phyloP scores from a whole-genome alignment of 2,888 invertebrate genomes.

The Parnassius orleans region DNA sequence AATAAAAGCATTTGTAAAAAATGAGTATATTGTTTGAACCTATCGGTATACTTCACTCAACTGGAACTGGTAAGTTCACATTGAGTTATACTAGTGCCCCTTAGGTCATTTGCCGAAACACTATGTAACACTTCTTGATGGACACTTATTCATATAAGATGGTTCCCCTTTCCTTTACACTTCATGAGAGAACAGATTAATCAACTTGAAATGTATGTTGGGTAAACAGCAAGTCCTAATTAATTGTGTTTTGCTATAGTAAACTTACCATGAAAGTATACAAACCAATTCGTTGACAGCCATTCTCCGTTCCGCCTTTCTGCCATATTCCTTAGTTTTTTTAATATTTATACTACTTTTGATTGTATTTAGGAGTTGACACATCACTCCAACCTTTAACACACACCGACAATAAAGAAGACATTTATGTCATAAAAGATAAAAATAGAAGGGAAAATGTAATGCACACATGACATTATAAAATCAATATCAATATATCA shows the following conservation, averaged over 20 bases:
- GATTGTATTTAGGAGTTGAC: constrained; percentile 42
- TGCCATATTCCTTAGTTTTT: constrained; percentile 9
- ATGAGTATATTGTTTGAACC: too few species aligned
- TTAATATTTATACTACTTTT: constrained; percentile 42
- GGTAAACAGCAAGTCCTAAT: too few species aligned
- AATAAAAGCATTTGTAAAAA: too few species aligned
- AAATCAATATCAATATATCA: constrained; percentile 6
- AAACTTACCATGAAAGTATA: constrained; percentile 22
- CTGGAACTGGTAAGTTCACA: too few species aligned
- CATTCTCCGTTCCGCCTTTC: constrained; percentile 8
- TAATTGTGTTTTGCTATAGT: neutral
- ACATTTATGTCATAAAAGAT: constrained; percentile 39
- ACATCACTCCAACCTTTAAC: constrained; percentile 66
- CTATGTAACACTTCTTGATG: too few species aligned
- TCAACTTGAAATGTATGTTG: too few species aligned
- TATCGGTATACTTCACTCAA: too few species aligned
- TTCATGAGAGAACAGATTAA: too few species aligned
- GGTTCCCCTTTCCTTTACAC: too few species aligned
- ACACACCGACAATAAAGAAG: constrained; percentile 66
- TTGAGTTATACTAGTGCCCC: too few species aligned
- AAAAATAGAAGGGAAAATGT: constrained; percentile 22
- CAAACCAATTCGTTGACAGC: constrained; percentile 9
- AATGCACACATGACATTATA: constrained; percentile 23
- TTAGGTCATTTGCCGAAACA: too few species aligned
- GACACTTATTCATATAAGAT: too few species aligned